Conservation (phyloP, 2,888 invertebrate species). For the Eudemis profundana region DNA sequence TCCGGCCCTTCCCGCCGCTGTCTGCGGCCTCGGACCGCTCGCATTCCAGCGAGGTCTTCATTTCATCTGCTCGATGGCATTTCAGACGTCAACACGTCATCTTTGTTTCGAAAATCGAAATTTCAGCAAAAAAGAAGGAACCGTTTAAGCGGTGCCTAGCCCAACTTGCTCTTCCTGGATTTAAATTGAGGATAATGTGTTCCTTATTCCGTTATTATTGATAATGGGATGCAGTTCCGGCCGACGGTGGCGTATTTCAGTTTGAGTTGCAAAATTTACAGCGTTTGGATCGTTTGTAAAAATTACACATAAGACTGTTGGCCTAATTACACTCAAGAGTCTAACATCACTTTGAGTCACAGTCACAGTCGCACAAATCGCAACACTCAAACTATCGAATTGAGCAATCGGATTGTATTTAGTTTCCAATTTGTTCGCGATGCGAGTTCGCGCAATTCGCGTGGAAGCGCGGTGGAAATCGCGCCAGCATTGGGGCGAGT, state of each 20-base stretch:
- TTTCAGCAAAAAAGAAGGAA: slow-evolving; percentile 31
- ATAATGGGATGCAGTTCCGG: neutral
- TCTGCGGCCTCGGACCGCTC: slow-evolving; percentile 81
- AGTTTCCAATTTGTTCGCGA: slow-evolving; percentile 49
- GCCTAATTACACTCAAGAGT: slow-evolving; percentile 55
- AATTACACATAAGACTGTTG: slow-evolving; percentile 51
- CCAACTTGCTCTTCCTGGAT: slow-evolving; percentile 1
- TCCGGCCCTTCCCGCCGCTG: slow-evolving; percentile 86
- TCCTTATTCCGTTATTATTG: neutral
- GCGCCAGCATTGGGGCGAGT: slow-evolving; percentile 80
- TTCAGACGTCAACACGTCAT: slow-evolving; percentile 55
- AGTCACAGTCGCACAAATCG: slow-evolving; percentile 59
- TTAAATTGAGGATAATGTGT: neutral
- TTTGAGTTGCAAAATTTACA: slow-evolving; percentile 39
- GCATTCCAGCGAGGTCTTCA: slow-evolving; percentile 84
- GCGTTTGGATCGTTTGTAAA: slow-evolving; percentile 34
- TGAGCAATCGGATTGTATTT: slow-evolving; percentile 35
- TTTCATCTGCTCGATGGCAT: slow-evolving; percentile 80
- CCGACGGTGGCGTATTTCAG: slow-evolving; percentile 20
- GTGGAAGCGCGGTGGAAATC: slow-evolving; percentile 82
- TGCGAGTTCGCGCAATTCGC: slow-evolving; percentile 71
- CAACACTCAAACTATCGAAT: slow-evolving; percentile 50
- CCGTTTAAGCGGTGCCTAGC: neutral
- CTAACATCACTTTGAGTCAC: slow-evolving; percentile 50
- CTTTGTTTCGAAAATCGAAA: slow-evolving; percentile 44